These are phyloP conservation scores for Chanos chanos DNA, from an alignment of 2,797 vertebrate species.

Conservation along the genomic window DNA sequence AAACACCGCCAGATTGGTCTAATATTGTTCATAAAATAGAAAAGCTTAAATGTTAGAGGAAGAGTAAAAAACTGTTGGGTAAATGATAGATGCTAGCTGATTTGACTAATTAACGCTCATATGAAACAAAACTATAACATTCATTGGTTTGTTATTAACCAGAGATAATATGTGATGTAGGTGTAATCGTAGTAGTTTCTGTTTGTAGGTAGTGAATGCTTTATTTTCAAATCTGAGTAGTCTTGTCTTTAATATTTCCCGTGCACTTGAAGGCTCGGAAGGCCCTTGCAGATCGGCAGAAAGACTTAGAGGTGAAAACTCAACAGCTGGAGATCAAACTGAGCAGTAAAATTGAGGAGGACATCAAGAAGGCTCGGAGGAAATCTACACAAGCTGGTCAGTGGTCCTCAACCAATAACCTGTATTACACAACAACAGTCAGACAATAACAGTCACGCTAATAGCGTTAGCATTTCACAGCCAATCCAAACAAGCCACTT, in stretches of 20 bases:
- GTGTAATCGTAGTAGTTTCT: too few relatives aligned
- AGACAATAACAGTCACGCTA: too few relatives aligned
- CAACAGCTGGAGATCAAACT: slow-evolving; percentile 96
- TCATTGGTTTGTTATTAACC: too few relatives aligned
- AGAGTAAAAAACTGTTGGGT: too few relatives aligned
- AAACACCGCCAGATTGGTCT: slow-evolving; percentile 16
- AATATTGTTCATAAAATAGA: slow-evolving; percentile 11
- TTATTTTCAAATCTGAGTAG: not conserved
- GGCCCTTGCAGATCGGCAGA: slow-evolving; percentile 90
- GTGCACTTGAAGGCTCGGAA: slow-evolving; percentile 79
- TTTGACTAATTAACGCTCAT: too few relatives aligned
- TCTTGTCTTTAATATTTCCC: not conserved
- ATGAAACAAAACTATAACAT: too few relatives aligned
- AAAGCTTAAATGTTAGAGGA: not conserved
- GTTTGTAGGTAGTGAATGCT: too few relatives aligned
- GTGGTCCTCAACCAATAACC: slow-evolving; percentile 45
- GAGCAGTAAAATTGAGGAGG: slow-evolving; percentile 93
- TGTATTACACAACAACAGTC: too few relatives aligned
- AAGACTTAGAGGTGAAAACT: slow-evolving; percentile 93
- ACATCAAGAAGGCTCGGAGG: slow-evolving; percentile 94
- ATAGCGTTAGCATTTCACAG: too few relatives aligned
- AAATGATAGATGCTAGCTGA: too few relatives aligned
- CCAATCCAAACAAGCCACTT: too few relatives aligned
- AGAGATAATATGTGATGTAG: too few relatives aligned
- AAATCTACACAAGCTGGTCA: slow-evolving; percentile 98